Evolutionary conservation across 1,140 invertebrate genomes (phyloP), one percentile per base, ranked within the genome.

Genomic region (Drosophila sulfurigaster): DNA sequence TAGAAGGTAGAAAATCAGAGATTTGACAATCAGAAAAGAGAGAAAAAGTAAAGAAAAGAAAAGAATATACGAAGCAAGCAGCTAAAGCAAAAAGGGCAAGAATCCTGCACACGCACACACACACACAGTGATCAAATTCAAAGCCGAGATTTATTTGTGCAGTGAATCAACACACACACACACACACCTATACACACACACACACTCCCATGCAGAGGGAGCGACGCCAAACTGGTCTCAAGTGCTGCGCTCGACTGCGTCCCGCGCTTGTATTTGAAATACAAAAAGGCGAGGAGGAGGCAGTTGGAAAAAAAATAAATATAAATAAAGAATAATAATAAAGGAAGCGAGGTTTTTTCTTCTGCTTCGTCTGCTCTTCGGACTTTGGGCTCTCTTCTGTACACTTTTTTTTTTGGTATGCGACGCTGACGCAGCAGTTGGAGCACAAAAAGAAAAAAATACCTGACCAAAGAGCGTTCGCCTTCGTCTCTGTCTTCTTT

Each of bases 91-190:
- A 78, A 80, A 74, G 62, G 71, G 64, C 64, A 79, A 80, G 75
- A 78, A 78, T 88, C 82, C 82, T 86, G 81, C 66, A 64, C 57
- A 78, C 66, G 60, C 57, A 78, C 59, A 57, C 74, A 66, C 64
- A 25, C 57, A 67, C 59, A 77, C 78, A 48, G 64, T 66, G 72
- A 79, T 80, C 72, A 86, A 78, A 87, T 80, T 86, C 65, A 83
- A 89, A 83, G 77, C 80, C 48, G 83, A 88, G 83, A 88, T 88
- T 88, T 88, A 88, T 89, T 88, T 88, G 83, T 88, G 83, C 83
- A 88, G 85, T 88, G 83, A 88, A 89, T 88, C 83, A 82, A 88
- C 81, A 79, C 51, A 81, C 46, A 79, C 58, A 56, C 63, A 56
- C 43, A 62, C 62, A 68, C 30, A 60, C 66, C 64, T 51, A 64